A percentile compares a stretch with the other conserved stretches of the same genome.
Conservation (phyloP, 2,888 invertebrate genomes). For the Cataglyphis cursor region DNA sequence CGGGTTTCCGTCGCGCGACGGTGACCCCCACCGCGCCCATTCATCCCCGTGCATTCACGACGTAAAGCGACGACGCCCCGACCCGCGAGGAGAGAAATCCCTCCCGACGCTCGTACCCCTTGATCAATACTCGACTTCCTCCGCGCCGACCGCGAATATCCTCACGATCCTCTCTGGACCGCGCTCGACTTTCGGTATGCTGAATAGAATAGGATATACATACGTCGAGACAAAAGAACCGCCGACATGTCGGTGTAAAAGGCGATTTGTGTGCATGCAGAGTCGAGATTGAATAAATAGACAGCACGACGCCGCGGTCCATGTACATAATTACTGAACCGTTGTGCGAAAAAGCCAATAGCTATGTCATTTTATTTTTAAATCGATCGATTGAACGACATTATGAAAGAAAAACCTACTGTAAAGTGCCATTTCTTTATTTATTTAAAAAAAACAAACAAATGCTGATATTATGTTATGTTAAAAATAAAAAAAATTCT, state of each 20-base stretch:
- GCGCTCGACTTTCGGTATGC: constrained; percentile 27
- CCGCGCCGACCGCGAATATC: constrained; percentile 70
- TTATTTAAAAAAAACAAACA: neutral
- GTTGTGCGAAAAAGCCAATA: constrained; percentile 13
- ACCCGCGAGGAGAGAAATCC: constrained; percentile 61
- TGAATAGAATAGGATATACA: constrained; percentile 13
- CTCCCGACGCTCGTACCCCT: constrained; percentile 76
- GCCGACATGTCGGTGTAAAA: neutral
- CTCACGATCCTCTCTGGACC: constrained; percentile 70
- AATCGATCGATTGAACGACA: constrained; percentile 27
- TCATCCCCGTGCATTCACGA: constrained; percentile 49
- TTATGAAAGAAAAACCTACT: neutral
- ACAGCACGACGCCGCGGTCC: neutral
- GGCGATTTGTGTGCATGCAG: neutral
- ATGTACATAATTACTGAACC: neutral
- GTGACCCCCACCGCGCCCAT: constrained; percentile 43
- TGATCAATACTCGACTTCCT: constrained; percentile 82
- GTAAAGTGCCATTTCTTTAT: neutral
- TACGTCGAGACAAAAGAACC: neutral
- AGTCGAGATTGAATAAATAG: constrained; percentile 27
- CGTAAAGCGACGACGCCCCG: constrained; percentile 57
- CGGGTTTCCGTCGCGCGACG: neutral
- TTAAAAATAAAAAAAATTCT: neutral
- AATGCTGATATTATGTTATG: neutral
- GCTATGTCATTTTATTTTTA: constrained; percentile 25